Percentiles rank a stretch among this genome's conserved stretches.
Conservation (phyloP, 1,140 invertebrate genomes). For the Conopomorpha cramerella region DNA sequence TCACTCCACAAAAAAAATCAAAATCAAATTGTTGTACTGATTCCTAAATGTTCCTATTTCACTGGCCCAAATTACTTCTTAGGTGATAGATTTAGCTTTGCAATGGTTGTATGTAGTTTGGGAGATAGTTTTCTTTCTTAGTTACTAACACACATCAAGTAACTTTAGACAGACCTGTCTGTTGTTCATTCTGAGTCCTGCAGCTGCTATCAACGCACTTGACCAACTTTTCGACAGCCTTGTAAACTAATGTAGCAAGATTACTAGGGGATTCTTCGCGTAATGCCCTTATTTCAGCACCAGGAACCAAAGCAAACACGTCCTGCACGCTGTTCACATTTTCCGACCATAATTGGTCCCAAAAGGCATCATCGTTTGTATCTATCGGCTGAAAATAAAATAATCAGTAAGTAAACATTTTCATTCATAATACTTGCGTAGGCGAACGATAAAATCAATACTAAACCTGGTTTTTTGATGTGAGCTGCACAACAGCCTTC, state of each 20-base stretch:
- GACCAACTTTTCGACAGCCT: conserved; percentile 95
- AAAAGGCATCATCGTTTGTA: conserved; percentile 90
- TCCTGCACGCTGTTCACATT: conserved; percentile 93
- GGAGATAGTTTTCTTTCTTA: no score
- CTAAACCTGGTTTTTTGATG: conserved; percentile 90
- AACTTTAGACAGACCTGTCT: conserved; percentile 83
- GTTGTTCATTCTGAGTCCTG: conserved; percentile 91
- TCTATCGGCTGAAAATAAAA: conserved; percentile 76
- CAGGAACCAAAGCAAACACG: conserved; percentile 95
- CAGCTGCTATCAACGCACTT: conserved; percentile 92
- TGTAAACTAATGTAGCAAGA: conserved; percentile 97
- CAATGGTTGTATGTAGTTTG: no score
- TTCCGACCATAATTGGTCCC: conserved; percentile 99
- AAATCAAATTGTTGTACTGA: no score
- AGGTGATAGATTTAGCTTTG: no score
- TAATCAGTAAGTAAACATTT: conserved; percentile 4
- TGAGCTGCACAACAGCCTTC: conserved; percentile 93
- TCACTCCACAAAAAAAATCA: no score
- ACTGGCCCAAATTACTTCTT: no score
- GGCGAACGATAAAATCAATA: background rate
- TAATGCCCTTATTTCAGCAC: conserved; percentile 89
- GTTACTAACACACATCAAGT: no score
- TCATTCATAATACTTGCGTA: background rate
- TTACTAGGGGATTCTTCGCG: conserved; percentile 97
- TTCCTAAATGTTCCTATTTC: no score